A percentile compares a stretch with the other conserved stretches of the same genome.
phyloP scores from a whole-genome alignment of 2,113 vertebrate genomes.

The Mastomys coucha region DNA sequence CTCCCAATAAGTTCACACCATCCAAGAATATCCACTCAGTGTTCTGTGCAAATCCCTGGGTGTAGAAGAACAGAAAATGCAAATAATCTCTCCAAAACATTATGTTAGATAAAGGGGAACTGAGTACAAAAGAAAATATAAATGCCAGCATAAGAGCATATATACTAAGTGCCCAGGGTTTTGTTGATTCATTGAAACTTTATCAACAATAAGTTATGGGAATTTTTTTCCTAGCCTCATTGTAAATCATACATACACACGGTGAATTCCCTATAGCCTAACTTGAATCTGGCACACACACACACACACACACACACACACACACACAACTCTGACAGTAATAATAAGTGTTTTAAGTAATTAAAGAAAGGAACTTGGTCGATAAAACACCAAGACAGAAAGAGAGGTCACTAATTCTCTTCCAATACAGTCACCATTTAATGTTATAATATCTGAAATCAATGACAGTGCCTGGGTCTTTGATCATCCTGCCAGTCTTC shows the following conservation, averaged over 20 bases:
- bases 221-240: not conserved
- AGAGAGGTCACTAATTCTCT: conserved; percentile 26
- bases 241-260: not conserved
- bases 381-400: conserved; percentile 31
- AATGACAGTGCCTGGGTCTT: not conserved
- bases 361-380: conserved; percentile 46
- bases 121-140: not conserved
- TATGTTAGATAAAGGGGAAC: not conserved
- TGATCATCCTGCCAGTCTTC: not conserved
- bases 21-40: not conserved
- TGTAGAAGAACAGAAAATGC: not conserved
- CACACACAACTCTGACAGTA: not conserved
- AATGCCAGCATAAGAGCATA: not conserved
- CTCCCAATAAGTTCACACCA: not conserved
- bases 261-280: not conserved
- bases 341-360: conserved; percentile 17
- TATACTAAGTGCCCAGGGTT: not conserved
- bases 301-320: not conserved
- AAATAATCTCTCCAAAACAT: not conserved
- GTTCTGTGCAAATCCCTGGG: not conserved
- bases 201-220: not conserved
- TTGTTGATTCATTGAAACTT: not conserved
- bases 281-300: not conserved
- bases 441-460: not conserved
- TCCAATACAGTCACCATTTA: not conserved